Evolutionary conservation across 2,888 invertebrate species (phyloP).

Genomic region (Eueremaeus valkanovi): DNA sequence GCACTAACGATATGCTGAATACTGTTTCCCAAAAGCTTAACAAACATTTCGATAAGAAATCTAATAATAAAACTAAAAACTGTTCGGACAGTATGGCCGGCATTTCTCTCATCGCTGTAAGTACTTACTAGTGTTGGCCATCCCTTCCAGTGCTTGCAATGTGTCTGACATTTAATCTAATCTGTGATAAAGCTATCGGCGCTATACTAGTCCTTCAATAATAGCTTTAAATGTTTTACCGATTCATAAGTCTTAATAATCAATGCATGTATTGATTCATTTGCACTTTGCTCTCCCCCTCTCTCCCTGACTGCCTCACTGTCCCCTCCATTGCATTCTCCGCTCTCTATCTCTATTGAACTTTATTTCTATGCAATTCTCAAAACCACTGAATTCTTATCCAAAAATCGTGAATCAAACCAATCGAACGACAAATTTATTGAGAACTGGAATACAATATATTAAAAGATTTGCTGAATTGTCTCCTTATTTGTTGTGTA

Average conservation of each 20-base stretch:
- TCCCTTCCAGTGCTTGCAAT: not conserved
- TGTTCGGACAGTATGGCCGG: constrained; percentile 51
- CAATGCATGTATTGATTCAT: constrained; percentile 19
- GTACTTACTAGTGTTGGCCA: constrained; percentile 45
- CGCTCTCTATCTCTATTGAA: not conserved
- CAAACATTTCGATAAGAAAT: constrained; percentile 52
- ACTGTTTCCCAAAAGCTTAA: constrained; percentile 52
- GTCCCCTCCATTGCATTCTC: not conserved
- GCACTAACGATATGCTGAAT: constrained; percentile 52
- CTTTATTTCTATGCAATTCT: not conserved
- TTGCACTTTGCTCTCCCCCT: not conserved
- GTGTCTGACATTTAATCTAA: not conserved
- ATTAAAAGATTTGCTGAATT: not conserved
- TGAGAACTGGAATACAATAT: not conserved
- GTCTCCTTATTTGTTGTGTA: not conserved
- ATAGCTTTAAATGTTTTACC: constrained; percentile 27
- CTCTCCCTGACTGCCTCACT: not conserved
- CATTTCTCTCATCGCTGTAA: constrained; percentile 53
- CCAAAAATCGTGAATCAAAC: not conserved
- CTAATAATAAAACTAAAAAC: constrained; percentile 44
- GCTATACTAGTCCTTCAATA: constrained; percentile 19
- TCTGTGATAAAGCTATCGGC: constrained; percentile 4
- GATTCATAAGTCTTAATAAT: not conserved
- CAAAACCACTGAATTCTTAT: not conserved
- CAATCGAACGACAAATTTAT: constrained; percentile 10